These are phyloP conservation scores for Macquaria ambigua DNA, from an alignment of 2,113 vertebrate genomes.

Conservation along the genomic window DNA sequence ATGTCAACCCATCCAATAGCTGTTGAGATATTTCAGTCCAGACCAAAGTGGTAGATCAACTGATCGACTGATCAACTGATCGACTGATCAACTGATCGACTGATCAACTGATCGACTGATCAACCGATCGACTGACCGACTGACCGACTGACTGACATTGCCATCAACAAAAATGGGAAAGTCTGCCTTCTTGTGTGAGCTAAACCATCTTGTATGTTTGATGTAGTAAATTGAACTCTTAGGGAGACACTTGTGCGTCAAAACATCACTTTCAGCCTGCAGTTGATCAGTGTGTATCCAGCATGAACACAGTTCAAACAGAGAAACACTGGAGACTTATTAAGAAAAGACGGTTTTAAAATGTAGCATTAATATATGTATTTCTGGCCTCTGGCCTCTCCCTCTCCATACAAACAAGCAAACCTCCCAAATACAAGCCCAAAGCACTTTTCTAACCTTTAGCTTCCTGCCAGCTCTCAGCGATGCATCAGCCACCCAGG, in stretches of 20 bases:
- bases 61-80: no score
- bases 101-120: neutral
- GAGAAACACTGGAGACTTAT: neutral
- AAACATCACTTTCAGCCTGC: neutral
- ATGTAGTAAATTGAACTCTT: neutral
- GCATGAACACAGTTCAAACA: conserved; percentile 6
- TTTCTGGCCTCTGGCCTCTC: neutral
- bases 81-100: neutral
- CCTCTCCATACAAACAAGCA: conserved; percentile 1
- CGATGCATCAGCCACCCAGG: conserved; percentile 25
- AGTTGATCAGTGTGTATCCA: neutral
- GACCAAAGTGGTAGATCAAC: neutral
- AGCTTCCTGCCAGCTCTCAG: conserved; percentile 8
- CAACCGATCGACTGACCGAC: neutral
- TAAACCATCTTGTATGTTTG: neutral
- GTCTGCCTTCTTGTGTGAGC: neutral
- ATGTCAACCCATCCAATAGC: neutral
- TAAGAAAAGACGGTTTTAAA: neutral
- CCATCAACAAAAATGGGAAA: neutral
- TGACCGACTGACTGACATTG: neutral
- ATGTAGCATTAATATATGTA: neutral
- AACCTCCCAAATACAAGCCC: neutral
- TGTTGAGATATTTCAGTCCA: neutral
- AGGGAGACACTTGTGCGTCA: neutral
- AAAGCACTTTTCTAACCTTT: conserved; percentile 36